phyloP scores from a whole-genome alignment of 2,797 vertebrate species.

The Pseudochirops corinnae region DNA sequence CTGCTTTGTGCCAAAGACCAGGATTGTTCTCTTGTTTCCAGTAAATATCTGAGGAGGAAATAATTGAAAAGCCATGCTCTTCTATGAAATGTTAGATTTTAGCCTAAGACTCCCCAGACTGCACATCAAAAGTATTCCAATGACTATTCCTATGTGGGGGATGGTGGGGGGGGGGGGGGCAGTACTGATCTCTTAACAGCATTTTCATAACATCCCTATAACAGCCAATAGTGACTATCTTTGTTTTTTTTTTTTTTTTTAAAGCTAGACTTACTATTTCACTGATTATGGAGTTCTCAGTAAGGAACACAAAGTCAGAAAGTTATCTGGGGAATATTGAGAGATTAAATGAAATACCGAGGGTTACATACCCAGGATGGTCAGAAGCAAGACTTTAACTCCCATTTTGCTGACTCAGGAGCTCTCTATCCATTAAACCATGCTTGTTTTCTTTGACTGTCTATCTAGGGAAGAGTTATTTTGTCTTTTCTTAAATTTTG shows the following conservation, averaged over 20 bases:
- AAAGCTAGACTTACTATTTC: background rate
- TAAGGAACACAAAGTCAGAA: background rate
- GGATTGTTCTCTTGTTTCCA: background rate
- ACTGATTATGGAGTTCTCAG: background rate
- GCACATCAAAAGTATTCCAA: background rate
- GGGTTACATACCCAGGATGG: background rate
- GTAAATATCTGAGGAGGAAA: background rate
- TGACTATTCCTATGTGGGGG: background rate
- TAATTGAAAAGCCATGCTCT: background rate
- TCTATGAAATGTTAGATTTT: background rate
- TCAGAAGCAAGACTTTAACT: background rate
- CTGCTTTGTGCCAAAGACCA: background rate
- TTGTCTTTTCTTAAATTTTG: background rate
- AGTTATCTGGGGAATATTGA: background rate
- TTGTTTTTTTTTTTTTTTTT: background rate
- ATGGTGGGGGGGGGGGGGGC: too few relatives aligned
- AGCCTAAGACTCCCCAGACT: background rate
- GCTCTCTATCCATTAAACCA: background rate
- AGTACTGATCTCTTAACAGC: background rate
- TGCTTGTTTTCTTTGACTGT: background rate
- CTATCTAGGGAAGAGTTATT: background rate
- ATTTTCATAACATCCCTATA: background rate
- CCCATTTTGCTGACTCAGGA: background rate
- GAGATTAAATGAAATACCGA: background rate
- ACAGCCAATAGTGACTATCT: background rate